Evolutionary conservation across 2,888 invertebrate species (phyloP).

Genomic region (Tinea trinotella): DNA sequence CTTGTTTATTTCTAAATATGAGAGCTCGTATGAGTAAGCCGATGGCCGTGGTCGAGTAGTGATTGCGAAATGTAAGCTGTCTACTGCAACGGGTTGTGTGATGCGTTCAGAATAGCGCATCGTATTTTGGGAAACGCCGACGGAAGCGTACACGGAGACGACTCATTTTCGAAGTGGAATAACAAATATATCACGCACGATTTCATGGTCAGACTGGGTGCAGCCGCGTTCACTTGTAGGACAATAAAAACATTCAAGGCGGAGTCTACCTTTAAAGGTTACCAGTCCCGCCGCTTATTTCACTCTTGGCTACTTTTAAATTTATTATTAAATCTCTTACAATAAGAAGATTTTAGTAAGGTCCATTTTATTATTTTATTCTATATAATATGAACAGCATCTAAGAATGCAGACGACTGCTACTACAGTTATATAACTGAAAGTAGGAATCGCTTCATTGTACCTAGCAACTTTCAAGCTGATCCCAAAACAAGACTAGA

Average conservation of each 20-base stretch:
- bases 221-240: conserved; percentile 28
- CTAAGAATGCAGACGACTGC: too few species aligned
- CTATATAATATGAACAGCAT: too few species aligned
- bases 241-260: conserved; percentile 31
- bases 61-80: background rate
- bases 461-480: too few species aligned
- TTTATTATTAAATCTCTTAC: background rate
- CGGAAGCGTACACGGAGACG: conserved; percentile 36
- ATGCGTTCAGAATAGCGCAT: conserved; percentile 20
- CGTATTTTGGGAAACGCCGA: conserved; percentile 54
- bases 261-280: conserved; percentile 45
- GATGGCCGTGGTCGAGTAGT: background rate
- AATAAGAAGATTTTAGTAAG: background rate
- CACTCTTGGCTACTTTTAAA: background rate
- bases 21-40: background rate
- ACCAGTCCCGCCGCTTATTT: conserved; percentile 27
- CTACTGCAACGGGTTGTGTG: background rate
- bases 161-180: conserved; percentile 44
- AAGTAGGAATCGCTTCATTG: too few species aligned
- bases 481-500: too few species aligned
- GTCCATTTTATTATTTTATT: background rate
- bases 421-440: too few species aligned
- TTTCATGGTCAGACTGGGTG: conserved; percentile 42
- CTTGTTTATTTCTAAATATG: background rate
- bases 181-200: conserved; percentile 43